These are phyloP conservation scores for Odocoileus virginianus DNA, from an alignment of 2,113 vertebrate species.

Conservation along the genomic window DNA sequence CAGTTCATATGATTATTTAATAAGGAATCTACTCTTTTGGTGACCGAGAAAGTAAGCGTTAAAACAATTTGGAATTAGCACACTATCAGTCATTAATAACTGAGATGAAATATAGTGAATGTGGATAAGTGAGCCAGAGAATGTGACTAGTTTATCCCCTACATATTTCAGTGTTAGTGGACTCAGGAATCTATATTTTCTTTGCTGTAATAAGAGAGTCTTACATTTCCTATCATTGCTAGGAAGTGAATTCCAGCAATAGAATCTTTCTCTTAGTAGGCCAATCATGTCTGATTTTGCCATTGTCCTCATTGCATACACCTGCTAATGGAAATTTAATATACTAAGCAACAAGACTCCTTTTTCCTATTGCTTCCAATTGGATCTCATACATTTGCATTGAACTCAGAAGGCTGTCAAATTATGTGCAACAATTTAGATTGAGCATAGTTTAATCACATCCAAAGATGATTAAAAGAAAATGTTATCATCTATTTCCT, in stretches of 20 bases:
- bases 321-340: slow-evolving; percentile 12
- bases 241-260: neutral
- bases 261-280: neutral
- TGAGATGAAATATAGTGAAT: neutral
- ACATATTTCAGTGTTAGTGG: neutral
- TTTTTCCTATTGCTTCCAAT: slow-evolving; percentile 24
- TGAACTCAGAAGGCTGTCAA: slow-evolving; percentile 41
- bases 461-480: slow-evolving; percentile 33
- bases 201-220: neutral
- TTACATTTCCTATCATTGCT: neutral
- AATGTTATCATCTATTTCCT: slow-evolving; percentile 59
- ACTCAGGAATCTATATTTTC: neutral
- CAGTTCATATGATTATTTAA: neutral
- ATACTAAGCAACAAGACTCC: neutral
- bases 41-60: neutral
- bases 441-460: slow-evolving; percentile 24
- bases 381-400: slow-evolving; percentile 46
- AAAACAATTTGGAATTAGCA: neutral
- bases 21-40: neutral
- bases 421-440: slow-evolving; percentile 33
- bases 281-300: slow-evolving; percentile 36
- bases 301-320: slow-evolving; percentile 1
- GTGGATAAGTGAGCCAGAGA: neutral
- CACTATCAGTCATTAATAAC: neutral
- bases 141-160: neutral